A percentile compares a stretch with the other conserved stretches of the same genome.
phyloP scores from a whole-genome alignment of 2,797 vertebrate species.

The Peromyscus melanophrys region DNA sequence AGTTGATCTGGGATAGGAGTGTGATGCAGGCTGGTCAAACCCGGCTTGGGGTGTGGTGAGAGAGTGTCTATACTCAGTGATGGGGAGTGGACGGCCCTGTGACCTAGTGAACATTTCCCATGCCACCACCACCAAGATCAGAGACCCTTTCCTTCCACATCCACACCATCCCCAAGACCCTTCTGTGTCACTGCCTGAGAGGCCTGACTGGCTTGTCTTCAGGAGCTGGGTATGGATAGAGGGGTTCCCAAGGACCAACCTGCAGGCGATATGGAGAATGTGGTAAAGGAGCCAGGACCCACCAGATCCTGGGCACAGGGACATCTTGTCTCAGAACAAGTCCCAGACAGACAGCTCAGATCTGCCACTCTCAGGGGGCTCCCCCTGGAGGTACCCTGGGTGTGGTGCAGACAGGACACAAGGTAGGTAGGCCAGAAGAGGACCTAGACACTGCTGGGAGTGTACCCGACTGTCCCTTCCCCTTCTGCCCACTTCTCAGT shows the following conservation, averaged over 20 bases:
- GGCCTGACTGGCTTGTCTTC: background rate
- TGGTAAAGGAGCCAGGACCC: background rate
- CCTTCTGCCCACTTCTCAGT: conserved; percentile 31
- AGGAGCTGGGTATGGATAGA: background rate
- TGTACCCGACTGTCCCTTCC: background rate
- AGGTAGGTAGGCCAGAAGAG: background rate
- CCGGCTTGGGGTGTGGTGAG: background rate
- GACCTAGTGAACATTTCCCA: background rate
- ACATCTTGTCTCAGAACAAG: conserved; percentile 36
- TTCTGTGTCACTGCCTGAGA: background rate
- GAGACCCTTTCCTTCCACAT: background rate
- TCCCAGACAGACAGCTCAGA: background rate
- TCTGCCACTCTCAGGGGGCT: background rate
- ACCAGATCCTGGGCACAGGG: background rate
- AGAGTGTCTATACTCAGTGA: background rate
- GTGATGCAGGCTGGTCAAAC: background rate
- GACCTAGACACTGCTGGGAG: background rate
- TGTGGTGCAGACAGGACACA: background rate
- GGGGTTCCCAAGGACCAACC: background rate
- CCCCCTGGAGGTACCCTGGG: conserved; percentile 15
- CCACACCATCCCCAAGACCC: background rate
- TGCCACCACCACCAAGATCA: background rate
- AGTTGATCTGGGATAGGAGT: rapidly evolving
- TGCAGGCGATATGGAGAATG: background rate
- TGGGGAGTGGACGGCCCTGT: background rate